Conservation (phyloP, 2,113 vertebrate species). For the Eurypyga helias region DNA sequence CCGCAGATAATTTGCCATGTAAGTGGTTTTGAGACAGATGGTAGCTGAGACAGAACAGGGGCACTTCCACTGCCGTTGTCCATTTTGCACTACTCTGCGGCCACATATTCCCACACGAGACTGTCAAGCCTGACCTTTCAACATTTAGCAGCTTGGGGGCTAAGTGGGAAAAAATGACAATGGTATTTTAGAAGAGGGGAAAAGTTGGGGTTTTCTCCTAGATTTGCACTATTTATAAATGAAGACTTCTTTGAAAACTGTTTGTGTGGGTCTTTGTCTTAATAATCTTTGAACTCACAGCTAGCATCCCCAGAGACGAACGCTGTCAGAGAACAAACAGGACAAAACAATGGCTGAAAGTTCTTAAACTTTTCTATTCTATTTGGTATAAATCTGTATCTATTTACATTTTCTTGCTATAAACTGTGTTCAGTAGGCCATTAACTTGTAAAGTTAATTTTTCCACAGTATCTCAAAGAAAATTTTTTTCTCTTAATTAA, state of each 20-base stretch:
- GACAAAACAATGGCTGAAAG: neutral
- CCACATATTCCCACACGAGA: neutral
- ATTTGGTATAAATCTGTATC: neutral
- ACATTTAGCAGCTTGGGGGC: neutral
- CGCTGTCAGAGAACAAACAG: neutral
- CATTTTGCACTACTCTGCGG: neutral
- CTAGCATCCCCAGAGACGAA: neutral
- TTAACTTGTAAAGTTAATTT: neutral
- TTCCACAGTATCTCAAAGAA: neutral
- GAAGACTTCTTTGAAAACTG: neutral
- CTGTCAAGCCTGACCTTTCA: conserved; percentile 1
- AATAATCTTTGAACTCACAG: neutral
- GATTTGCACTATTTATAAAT: neutral
- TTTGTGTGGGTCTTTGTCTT: neutral
- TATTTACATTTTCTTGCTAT: neutral
- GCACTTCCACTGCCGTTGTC: neutral
- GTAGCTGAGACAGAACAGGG: neutral
- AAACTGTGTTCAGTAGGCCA: neutral
- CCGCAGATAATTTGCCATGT: neutral
- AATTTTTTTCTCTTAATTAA: neutral
- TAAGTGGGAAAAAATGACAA: neutral
- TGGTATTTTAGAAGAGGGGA: neutral
- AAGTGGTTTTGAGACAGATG: neutral
- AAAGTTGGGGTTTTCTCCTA: neutral
- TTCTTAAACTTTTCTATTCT: neutral